These are phyloP conservation scores for Coracopsis vasa DNA, from an alignment of 2,113 vertebrate species.

Conservation along the genomic window DNA sequence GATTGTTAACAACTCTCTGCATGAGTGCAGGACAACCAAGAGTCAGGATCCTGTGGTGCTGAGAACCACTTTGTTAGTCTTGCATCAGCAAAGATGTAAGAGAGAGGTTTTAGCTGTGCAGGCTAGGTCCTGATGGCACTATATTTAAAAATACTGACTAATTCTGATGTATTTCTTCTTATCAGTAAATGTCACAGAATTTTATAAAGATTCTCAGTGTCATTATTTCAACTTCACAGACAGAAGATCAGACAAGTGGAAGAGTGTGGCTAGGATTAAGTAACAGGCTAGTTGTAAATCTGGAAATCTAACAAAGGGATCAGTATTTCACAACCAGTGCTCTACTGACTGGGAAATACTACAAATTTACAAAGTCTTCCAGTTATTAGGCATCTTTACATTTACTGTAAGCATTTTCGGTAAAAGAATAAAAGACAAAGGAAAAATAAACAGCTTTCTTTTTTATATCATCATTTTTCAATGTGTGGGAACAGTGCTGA, in stretches of 20 bases:
- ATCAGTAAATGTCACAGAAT: not conserved
- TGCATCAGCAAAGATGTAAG: not conserved
- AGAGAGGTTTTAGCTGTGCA: not conserved
- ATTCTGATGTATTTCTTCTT: not conserved
- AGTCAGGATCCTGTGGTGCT: not conserved
- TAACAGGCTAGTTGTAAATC: not conserved
- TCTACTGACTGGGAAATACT: not conserved
- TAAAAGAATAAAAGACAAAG: not conserved
- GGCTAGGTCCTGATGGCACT: not conserved
- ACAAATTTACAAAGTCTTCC: not conserved
- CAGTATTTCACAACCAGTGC: not conserved
- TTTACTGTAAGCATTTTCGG: not conserved
- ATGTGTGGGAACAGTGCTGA: not conserved
- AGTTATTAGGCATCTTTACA: not conserved
- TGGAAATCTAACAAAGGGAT: not conserved
- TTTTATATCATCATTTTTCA: not conserved
- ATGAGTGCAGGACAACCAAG: not conserved
- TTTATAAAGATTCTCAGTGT: not conserved
- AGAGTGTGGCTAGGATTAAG: not conserved
- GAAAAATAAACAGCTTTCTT: not conserved
- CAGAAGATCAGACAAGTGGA: not conserved
- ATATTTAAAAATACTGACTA: not conserved
- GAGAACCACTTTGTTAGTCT: not conserved
- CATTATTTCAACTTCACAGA: not conserved
- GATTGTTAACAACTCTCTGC: not conserved